Evolutionary conservation across 2,113 vertebrate genomes (phyloP).

Genomic region (Apteryx owenii): DNA sequence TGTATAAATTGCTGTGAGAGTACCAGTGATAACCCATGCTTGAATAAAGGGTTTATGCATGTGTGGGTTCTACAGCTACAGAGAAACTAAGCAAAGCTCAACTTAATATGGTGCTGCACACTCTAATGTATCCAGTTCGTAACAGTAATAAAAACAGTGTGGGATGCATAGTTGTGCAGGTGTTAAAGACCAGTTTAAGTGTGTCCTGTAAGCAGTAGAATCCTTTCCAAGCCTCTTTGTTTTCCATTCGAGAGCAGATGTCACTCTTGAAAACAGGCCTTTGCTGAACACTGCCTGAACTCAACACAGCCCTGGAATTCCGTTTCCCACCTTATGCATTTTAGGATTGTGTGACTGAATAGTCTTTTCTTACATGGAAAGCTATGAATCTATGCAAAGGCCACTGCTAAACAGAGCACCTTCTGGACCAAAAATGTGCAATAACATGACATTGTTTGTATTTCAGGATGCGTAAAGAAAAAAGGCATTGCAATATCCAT

Average conservation of each 20-base stretch:
- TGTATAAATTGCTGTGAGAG: slow-evolving; percentile 63
- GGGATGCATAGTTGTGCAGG: not conserved
- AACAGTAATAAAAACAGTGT: slow-evolving; percentile 30
- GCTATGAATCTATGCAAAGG: not conserved
- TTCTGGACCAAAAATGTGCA: not conserved
- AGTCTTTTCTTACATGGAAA: not conserved
- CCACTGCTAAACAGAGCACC: not conserved
- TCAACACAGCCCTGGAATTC: not conserved
- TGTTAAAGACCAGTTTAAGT: slow-evolving; percentile 42
- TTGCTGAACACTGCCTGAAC: not conserved
- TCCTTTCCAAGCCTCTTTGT: slow-evolving; percentile 11
- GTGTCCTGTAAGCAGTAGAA: not conserved
- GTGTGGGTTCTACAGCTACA: slow-evolving; percentile 18
- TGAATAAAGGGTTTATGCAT: slow-evolving; percentile 54
- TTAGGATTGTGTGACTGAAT: not conserved
- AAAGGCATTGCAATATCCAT: not conserved
- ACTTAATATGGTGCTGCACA: slow-evolving; percentile 17
- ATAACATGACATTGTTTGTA: not conserved
- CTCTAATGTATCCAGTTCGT: slow-evolving; percentile 30
- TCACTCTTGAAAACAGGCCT: not conserved
- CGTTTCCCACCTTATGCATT: not conserved
- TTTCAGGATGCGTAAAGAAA: not conserved
- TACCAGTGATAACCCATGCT: slow-evolving; percentile 40
- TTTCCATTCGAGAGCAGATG: not conserved
- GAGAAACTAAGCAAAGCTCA: slow-evolving; percentile 2